These are phyloP conservation scores for Alexandromys fortis DNA, from an alignment of 2,113 vertebrate genomes.

Conservation along the genomic window DNA sequence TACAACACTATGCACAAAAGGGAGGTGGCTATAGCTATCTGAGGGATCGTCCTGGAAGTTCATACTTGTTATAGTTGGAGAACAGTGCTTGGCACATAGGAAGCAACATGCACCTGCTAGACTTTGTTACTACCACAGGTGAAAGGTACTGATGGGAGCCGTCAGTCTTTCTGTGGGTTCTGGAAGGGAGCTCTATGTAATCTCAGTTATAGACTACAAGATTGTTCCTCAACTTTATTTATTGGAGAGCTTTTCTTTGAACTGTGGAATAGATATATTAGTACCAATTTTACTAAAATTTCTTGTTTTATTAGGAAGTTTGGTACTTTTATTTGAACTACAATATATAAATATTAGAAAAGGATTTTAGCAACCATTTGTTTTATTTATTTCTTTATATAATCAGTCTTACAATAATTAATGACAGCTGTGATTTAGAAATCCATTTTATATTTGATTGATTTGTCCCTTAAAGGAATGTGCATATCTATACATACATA, in stretches of 20 bases:
- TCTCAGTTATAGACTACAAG: slow-evolving; percentile 51
- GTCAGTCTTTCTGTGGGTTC: slow-evolving; percentile 8
- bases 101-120: neutral
- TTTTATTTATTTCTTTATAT: slow-evolving; percentile 21
- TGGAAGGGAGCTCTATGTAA: slow-evolving; percentile 53
- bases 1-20: neutral
- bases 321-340: slow-evolving; percentile 57
- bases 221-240: slow-evolving; percentile 60
- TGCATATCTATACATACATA: neutral
- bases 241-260: neutral
- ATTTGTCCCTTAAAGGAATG: neutral
- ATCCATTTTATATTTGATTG: slow-evolving; percentile 10
- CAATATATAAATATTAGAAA: slow-evolving; percentile 58
- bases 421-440: slow-evolving; percentile 15
- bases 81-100: neutral
- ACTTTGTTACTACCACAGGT: neutral
- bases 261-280: slow-evolving; percentile 54
- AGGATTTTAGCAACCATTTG: neutral
- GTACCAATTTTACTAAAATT: slow-evolving; percentile 55
- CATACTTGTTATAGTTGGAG: neutral
- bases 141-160: slow-evolving; percentile 58
- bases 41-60: neutral
- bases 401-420: neutral
- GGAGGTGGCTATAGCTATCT: neutral
- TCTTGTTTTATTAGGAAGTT: slow-evolving; percentile 46